Percentiles rank a stretch among this genome's conserved stretches.
phyloP scores from a whole-genome alignment of 2,797 vertebrate species.

The Esox lucius region DNA sequence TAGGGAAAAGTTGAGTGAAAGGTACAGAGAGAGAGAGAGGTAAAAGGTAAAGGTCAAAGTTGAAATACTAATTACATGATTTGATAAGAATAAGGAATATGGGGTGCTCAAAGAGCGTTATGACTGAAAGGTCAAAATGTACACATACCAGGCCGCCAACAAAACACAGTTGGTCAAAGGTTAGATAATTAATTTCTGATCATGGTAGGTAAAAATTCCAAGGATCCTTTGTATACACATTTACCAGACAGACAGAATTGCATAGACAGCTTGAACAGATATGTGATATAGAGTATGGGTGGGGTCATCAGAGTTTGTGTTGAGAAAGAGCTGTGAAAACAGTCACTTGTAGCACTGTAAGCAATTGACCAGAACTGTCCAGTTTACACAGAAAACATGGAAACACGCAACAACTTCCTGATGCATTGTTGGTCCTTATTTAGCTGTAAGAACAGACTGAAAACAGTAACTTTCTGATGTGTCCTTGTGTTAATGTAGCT shows the following conservation, averaged over 20 bases:
- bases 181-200: not conserved
- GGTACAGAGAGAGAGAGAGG: not conserved
- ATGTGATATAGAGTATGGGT: conserved; percentile 1
- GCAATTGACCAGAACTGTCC: not conserved
- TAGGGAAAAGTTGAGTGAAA: conserved; percentile 11
- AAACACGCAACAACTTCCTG: not conserved
- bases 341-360: not conserved
- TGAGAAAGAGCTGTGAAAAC: conserved; percentile 6
- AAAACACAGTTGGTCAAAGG: not conserved
- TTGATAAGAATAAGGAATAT: not conserved
- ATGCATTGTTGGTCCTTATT: too few species aligned
- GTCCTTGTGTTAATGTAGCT: conserved; percentile 2
- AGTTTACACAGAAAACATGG: not conserved
- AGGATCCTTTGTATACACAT: not conserved
- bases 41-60: not conserved
- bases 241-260: not conserved
- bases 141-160: not conserved
- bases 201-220: not conserved
- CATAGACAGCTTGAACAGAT: not conserved
- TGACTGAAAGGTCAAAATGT: not conserved
- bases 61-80: not conserved
- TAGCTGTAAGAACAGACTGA: too few species aligned
- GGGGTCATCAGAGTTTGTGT: conserved; percentile 1
- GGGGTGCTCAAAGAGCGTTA: not conserved
- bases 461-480: not conserved